Evolutionary conservation across 2,797 vertebrate species (phyloP).

Genomic region (Falco cherrug): DNA sequence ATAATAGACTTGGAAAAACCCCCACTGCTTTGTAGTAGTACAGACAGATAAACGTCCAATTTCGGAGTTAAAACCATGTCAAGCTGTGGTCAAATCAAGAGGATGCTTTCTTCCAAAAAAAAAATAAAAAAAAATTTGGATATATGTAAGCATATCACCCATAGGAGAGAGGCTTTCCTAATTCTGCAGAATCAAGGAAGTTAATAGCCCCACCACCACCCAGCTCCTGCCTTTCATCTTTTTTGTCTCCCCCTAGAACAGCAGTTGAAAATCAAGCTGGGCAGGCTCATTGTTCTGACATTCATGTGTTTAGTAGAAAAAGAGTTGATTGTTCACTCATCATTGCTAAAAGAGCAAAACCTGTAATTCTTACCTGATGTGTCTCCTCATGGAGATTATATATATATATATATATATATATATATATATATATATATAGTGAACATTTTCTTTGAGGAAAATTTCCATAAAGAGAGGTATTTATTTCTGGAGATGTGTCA

Average conservation of each 20-base stretch:
- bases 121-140: not conserved
- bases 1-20: not conserved
- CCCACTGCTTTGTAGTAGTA: not conserved
- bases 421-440: not conserved
- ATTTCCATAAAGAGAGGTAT: not conserved
- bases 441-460: not conserved
- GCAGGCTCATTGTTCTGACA: not conserved
- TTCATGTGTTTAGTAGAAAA: not conserved
- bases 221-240: not conserved
- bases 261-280: not conserved
- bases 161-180: not conserved
- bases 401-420: no score
- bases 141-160: not conserved
- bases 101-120: not conserved
- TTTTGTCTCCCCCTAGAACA: not conserved
- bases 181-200: not conserved
- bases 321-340: accelerated
- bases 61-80: not conserved
- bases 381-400: not conserved
- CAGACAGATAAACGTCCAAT: not conserved
- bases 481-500: not conserved
- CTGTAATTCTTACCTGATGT: not conserved
- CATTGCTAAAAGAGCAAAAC: not conserved
- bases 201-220: not conserved
- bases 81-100: not conserved